These are phyloP conservation scores for Lepus townsendii DNA, from an alignment of 2,797 vertebrate species.

Conservation along the genomic window DNA sequence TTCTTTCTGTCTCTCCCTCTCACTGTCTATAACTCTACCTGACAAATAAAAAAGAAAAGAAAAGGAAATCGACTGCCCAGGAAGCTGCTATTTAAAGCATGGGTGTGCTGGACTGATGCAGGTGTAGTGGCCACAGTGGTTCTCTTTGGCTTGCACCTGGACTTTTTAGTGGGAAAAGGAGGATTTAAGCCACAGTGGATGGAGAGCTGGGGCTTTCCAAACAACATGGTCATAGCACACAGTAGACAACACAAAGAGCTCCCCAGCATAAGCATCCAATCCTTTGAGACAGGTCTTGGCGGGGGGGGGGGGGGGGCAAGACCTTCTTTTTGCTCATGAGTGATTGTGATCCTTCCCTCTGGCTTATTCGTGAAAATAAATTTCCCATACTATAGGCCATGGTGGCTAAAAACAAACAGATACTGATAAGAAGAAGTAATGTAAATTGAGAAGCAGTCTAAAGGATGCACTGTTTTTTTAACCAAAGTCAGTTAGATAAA, in stretches of 20 bases:
- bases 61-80: too few relatives aligned
- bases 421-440: neutral
- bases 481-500: neutral
- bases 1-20: too few relatives aligned
- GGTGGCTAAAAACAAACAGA: neutral
- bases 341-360: neutral
- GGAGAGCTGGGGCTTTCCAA: neutral
- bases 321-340: neutral
- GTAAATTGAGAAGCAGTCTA: neutral
- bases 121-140: rapidly evolving
- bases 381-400: neutral
- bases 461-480: neutral
- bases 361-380: neutral
- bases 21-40: too few relatives aligned
- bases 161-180: neutral
- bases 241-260: neutral
- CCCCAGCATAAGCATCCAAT: too few relatives aligned
- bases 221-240: rapidly evolving
- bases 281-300: neutral
- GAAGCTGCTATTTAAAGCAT: neutral
- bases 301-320: neutral
- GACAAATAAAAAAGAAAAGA: too few relatives aligned
- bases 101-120: too few relatives aligned
- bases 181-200: too few relatives aligned
- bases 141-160: neutral